phyloP scores from a whole-genome alignment of 2,888 invertebrate genomes.

The Papilio gigon region DNA sequence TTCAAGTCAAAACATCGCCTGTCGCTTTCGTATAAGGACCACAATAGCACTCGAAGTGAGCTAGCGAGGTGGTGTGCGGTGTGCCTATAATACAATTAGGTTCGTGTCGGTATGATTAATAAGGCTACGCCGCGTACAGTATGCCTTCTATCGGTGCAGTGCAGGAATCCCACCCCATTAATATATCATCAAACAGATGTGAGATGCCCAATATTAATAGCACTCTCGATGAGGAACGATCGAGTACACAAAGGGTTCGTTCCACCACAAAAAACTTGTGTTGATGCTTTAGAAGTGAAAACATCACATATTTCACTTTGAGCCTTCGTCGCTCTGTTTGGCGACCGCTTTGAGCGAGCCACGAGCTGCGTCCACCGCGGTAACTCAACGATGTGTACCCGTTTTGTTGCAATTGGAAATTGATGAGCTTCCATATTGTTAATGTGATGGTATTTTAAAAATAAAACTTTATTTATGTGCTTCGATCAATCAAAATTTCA shows the following conservation, averaged over 20 bases:
- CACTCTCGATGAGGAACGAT: constrained; percentile 51
- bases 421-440: constrained; percentile 35
- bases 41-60: constrained; percentile 18
- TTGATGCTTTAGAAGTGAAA: constrained; percentile 55
- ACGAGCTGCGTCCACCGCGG: constrained; percentile 10
- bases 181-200: constrained; percentile 74
- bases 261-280: constrained; percentile 56
- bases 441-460: constrained; percentile 1
- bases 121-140: constrained; percentile 53
- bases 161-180: constrained; percentile 70
- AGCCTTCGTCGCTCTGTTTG: constrained; percentile 37
- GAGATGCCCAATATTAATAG: constrained; percentile 58
- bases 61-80: constrained; percentile 45
- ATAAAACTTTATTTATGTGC: constrained; percentile 4
- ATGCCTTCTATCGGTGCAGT: constrained; percentile 49
- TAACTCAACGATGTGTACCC: constrained; percentile 15
- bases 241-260: constrained; percentile 48
- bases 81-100: constrained; percentile 56
- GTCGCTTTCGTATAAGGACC: constrained; percentile 31
- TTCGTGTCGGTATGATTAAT: constrained; percentile 64
- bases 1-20: constrained; percentile 30
- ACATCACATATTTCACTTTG: constrained; percentile 52
- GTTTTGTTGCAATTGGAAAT: constrained; percentile 27
- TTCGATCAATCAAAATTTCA: constrained; percentile 1
- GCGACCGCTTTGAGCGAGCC: constrained; percentile 32